Evolutionary conservation across 2,113 vertebrate species (phyloP), one percentile per base, ranked within the genome.

Genomic region (Sciurus niger): DNA sequence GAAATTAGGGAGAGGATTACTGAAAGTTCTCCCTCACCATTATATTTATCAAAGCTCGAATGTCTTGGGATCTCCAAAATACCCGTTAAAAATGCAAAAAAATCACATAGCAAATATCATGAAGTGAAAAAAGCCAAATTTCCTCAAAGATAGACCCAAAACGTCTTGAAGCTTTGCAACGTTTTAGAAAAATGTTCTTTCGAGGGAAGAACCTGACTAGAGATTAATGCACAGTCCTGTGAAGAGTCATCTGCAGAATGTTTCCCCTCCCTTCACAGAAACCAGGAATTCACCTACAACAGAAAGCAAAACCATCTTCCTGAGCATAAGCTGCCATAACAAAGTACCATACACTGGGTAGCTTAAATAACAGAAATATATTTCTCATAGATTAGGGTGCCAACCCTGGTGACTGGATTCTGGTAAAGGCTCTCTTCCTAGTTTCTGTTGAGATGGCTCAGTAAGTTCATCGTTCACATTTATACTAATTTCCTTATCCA

Each of bases 61-160:
- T 94, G 46, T 48, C 25, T 89, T 14, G 32, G 55, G 34, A 5
- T 79, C 58, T 12, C 43, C 46, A 77, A 22, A 24, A 65, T 73
- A 74, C 9, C 17, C 30, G 85, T 16, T 16, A 84, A 76, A 90
- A 82, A 88, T 68, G 30, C 30, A 87, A 86, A 84, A 63, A 63
- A 63, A 48, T 4, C 92, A 55, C 89, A 60, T 53, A 51, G 32
- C 34, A 82, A 40, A 55, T 32, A 37, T 74, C 14, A 68, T 3
- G 3, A 88, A 94, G 58, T 40, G 8, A 84, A 4, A 89, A 98
- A 97, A 95, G 0, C 43, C 83, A 93, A 93, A 24, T 76, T 25
- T 70, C 20, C 84, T 24, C 3, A 20, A 40, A 18, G 68, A 85
- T 4, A 89, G 58, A 97, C 48, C 0, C 4, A 70, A 73, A 91